phyloP scores from a whole-genome alignment of 2,113 vertebrate genomes.

The Cottus gobio region DNA sequence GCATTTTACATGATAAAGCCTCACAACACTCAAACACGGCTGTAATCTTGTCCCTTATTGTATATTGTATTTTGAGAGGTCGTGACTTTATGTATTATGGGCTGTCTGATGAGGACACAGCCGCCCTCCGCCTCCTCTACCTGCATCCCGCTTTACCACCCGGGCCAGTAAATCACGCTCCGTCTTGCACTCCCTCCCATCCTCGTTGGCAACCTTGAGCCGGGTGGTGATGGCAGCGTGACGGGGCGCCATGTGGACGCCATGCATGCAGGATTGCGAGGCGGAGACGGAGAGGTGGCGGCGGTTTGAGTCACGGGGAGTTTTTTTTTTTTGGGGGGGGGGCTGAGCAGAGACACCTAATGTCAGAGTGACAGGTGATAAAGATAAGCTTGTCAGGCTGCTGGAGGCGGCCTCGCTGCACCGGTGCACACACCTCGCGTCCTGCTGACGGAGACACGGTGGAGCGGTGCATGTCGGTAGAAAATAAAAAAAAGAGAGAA shows the following conservation, averaged over 20 bases:
- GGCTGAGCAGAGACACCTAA: constrained; percentile 51
- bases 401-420: constrained; percentile 57
- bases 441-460: constrained; percentile 63
- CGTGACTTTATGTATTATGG: neutral
- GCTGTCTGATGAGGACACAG: neutral
- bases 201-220: neutral
- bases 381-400: constrained; percentile 68
- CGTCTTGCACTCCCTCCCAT: neutral
- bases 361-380: constrained; percentile 74
- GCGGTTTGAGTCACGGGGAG: constrained; percentile 22
- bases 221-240: neutral
- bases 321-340: too few species aligned
- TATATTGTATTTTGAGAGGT: neutral
- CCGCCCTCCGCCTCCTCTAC: too few species aligned
- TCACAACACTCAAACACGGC: too few species aligned
- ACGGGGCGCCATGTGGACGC: neutral
- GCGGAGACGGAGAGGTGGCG: constrained; percentile 7
- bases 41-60: neutral
- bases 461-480: neutral
- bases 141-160: neutral
- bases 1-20: neutral
- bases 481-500: neutral
- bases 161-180: neutral
- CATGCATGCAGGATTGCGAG: neutral
- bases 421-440: constrained; percentile 46